Base-by-base conservation (phyloP, 2,797 vertebrate genomes). In the Mareca penelope region DNA sequence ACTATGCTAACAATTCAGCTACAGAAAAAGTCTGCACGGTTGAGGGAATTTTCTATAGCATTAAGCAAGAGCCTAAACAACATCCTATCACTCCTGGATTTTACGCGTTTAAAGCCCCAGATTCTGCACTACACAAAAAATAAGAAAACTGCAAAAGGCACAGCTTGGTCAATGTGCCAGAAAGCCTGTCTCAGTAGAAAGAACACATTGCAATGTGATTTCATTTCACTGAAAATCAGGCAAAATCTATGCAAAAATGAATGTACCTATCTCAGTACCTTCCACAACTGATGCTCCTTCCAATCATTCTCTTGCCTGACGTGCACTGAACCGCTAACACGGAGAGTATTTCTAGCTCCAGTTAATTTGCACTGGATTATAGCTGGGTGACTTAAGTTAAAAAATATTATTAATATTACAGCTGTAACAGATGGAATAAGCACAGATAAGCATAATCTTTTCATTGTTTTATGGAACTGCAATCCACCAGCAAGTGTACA, bases 341-440 rank as follows among this genome's bases (percentile, higher is more conserved):
- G 63, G 80, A 55, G 84, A 88, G n/a, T 53, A 64, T 35, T 96
- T 90, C 70, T 87, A 90, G 75, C 68, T 40, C 87, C 56, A 81
- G 93, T 46, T 96, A 89, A 82, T 86, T 94, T 95, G 50, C 22
- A 72, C n/a, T 68, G 59, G 94, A 95, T 93, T 95, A 93, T 4
- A 90, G n/a, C 37, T 55, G 48, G 91, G 29, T 55, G 73, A 83
- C 40, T 91, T 88, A 95, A 70, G 73, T 53, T 53, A 11, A 69
- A 90, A 89, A 80, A 92, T 55, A 73, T 50, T 73, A 86, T 86
- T 80, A 96, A 82, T 95, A 95, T 90, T 86, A 93, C 91, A 96
- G 87, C 92, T 90, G 93, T 79, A 80, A 89, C 75, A 94, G 83
- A 89, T 55, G 88, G 88, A 84, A 84, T 89, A 95, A 95, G 67